Conservation (phyloP, 2,888 invertebrate genomes). For the Hypomecis atomaria region DNA sequence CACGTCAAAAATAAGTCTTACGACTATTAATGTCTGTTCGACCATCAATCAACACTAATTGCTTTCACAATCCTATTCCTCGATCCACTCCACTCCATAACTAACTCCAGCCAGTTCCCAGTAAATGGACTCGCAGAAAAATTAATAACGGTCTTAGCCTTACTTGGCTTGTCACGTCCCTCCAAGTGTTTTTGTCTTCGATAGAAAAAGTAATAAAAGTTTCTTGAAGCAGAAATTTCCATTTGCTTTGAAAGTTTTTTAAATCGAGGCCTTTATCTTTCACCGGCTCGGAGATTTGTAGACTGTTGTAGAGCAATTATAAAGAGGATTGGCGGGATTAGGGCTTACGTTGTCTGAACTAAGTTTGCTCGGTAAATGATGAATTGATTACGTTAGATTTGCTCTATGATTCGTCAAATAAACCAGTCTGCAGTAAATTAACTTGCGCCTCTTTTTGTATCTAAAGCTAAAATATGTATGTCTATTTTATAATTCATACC, state of each 20-base stretch:
- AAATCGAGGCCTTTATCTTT: slow-evolving; percentile 51
- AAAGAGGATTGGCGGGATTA: not conserved
- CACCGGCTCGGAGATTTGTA: slow-evolving; percentile 42
- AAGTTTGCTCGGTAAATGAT: not conserved
- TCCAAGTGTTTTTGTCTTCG: slow-evolving; percentile 47
- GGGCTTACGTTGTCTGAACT: not conserved
- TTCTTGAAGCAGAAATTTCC: slow-evolving; percentile 70
- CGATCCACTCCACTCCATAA: slow-evolving; percentile 4
- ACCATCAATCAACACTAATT: slow-evolving; percentile 8
- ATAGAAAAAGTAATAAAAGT: slow-evolving; percentile 70
- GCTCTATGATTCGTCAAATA: too few species aligned
- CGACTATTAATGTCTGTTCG: too few species aligned
- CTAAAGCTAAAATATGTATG: too few species aligned
- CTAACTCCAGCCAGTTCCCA: slow-evolving; percentile 14
- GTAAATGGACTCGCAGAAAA: slow-evolving; percentile 26
- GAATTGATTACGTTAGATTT: too few species aligned
- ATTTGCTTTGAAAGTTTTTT: slow-evolving; percentile 60
- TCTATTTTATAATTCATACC: too few species aligned
- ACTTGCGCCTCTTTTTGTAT: too few species aligned
- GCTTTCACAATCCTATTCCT: not conserved
- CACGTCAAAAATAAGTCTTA: too few species aligned
- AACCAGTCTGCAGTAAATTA: too few species aligned
- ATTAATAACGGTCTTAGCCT: slow-evolving; percentile 34
- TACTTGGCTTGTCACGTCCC: slow-evolving; percentile 41
- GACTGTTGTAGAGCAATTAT: slow-evolving; percentile 30